Evolutionary conservation across 1,140 invertebrate genomes (phyloP), one percentile per base, ranked within the genome.

Genomic region (Drosophila nasuta): DNA sequence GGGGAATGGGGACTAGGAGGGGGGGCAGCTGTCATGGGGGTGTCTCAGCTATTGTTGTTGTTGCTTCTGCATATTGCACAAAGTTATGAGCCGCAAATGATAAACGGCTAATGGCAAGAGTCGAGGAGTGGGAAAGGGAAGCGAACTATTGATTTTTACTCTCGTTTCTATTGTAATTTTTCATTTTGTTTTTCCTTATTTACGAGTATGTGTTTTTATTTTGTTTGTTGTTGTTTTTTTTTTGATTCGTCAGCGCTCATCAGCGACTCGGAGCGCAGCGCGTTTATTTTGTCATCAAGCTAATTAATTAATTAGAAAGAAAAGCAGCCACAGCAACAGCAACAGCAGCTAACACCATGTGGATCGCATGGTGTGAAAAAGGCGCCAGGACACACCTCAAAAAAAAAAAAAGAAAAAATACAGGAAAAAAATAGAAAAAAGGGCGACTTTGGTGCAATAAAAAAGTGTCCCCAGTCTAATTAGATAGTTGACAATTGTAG

Each of bases 81-180:
- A 87, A 87, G 87, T 90, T 91, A 90, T 90, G 87, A 90, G 87
- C 87, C 87, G 87, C 87, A 90, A 90, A 90, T 90, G 87, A 90
- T 90, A 91, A 90, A 90, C 87, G 80, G 77, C 75, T 56, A 69
- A 54, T 25, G 63, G 67, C 41, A 10, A 33, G 35, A 51, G 25
- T 8, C 43, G 25, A 17, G 8, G 11, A 3, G 8, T 10, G 13
- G 45, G 51, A 25, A 25, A 25, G 20, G 20, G 20, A 25, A 25
- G 52, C 15, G 25, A 70, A 68, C 30, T 77, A 74, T 77, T 67
- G 75, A 77, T 77, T 74, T 77, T 76, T 60, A 64, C 56, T 30
- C 46, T 59, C 41, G 13, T 64, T 52, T 59, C 33, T 58, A 15
- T 17, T 15, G 7, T 17, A 15, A 41, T 65, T 52, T 38, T 60